Conservation (phyloP, 2,888 invertebrate genomes). For the Glyphotaelius pellucidus region DNA sequence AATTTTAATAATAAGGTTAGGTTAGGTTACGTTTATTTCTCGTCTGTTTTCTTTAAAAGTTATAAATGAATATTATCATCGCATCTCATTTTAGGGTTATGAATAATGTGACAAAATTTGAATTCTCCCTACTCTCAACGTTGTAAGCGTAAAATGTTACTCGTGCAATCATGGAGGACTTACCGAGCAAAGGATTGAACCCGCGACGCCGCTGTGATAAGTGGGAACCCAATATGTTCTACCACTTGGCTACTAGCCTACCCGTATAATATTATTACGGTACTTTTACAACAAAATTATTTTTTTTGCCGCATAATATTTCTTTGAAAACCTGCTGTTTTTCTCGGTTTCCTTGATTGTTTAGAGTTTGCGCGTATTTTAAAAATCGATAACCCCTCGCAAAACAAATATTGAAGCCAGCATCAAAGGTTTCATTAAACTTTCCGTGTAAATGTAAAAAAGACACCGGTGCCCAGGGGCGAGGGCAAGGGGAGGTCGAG, state of each 20-base stretch:
- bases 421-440: neutral
- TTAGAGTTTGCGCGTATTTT: neutral
- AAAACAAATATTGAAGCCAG: too few relatives aligned
- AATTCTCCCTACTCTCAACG: too few relatives aligned
- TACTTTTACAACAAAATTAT: neutral
- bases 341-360: neutral
- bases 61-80: too few relatives aligned
- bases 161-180: too few relatives aligned
- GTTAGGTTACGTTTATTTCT: too few relatives aligned
- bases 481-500: neutral
- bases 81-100: too few relatives aligned
- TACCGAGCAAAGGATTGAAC: too few relatives aligned
- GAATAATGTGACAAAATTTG: too few relatives aligned
- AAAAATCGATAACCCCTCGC: neutral
- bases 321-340: neutral
- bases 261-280: neutral
- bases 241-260: neutral
- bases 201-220: too few relatives aligned
- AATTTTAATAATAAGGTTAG: too few relatives aligned
- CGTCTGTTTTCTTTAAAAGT: too few relatives aligned
- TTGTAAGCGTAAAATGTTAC: too few relatives aligned
- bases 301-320: neutral
- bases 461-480: neutral
- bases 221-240: neutral
- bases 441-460: neutral